Percentiles rank a stretch among this genome's conserved stretches.
Evolutionary conservation across 2,888 invertebrate species (phyloP).

Genomic region (Steinernema carpocapsae): DNA sequence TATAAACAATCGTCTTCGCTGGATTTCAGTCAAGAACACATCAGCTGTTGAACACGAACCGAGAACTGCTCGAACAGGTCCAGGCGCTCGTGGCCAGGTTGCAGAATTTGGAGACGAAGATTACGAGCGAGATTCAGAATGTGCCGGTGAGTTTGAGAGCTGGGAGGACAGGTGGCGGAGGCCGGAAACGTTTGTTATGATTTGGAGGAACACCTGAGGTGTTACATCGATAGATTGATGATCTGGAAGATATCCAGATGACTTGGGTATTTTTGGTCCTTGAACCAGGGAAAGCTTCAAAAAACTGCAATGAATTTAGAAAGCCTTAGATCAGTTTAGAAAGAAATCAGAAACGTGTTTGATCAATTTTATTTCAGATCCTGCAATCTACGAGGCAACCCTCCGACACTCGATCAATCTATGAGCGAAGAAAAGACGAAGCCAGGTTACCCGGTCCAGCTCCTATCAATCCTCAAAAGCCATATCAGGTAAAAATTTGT

Average conservation of each 20-base stretch:
- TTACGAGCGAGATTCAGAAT: constrained; percentile 62
- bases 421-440: constrained; percentile 39
- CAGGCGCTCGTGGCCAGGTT: constrained; percentile 86
- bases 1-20: neutral
- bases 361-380: too few relatives aligned
- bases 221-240: too few relatives aligned
- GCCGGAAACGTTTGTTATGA: neutral
- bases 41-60: constrained; percentile 90
- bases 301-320: too few relatives aligned
- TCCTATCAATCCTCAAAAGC: constrained; percentile 50
- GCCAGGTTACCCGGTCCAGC: constrained; percentile 49
- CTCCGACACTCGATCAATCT: neutral
- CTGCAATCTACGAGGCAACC: too few relatives aligned
- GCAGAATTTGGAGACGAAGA: constrained; percentile 79
- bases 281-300: too few relatives aligned
- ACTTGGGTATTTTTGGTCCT: too few relatives aligned
- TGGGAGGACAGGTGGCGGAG: neutral
- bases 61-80: constrained; percentile 91
- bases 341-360: too few relatives aligned
- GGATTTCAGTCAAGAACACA: constrained; percentile 81
- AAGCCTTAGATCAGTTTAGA: too few relatives aligned
- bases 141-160: constrained; percentile 20
- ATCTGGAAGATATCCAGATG: too few relatives aligned
- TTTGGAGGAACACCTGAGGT: too few relatives aligned
- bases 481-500: constrained; percentile 48